These are phyloP conservation scores for Battus philenor DNA, from an alignment of 1,140 invertebrate species.

Conservation along the genomic window DNA sequence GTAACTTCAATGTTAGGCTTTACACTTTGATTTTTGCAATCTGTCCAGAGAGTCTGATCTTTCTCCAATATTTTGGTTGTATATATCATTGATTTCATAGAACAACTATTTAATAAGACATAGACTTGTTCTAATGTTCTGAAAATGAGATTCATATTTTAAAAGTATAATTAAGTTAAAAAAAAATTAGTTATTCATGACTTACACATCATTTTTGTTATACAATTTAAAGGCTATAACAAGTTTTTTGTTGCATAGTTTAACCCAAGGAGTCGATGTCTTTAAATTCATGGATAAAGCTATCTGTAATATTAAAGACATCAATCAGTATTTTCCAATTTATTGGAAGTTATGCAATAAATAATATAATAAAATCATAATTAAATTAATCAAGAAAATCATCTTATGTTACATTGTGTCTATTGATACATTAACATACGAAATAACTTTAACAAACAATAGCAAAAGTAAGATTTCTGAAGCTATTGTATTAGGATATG, in stretches of 20 bases:
- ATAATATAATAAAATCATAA: too few species aligned
- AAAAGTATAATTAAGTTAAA: neutral
- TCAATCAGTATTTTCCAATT: too few species aligned
- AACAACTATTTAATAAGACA: conserved; percentile 34
- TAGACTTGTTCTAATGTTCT: conserved; percentile 42
- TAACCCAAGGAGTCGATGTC: conserved; percentile 29
- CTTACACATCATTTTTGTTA: conserved; percentile 50
- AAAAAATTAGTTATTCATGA: conserved; percentile 18
- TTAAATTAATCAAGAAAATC: too few species aligned
- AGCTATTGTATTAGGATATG: too few species aligned
- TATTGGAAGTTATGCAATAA: too few species aligned
- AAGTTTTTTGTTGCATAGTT: conserved; percentile 50
- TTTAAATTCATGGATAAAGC: conserved; percentile 21
- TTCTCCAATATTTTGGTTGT: conserved; percentile 43
- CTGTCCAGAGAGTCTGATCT: conserved; percentile 28
- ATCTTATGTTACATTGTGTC: too few species aligned
- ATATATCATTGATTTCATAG: conserved; percentile 33
- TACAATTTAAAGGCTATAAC: conserved; percentile 33
- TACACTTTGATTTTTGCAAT: conserved; percentile 23
- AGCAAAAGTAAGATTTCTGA: too few species aligned
- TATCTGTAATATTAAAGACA: too few species aligned
- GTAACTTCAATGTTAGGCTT: conserved; percentile 18
- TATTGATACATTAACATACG: too few species aligned
- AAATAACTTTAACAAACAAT: too few species aligned
- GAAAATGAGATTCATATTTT: conserved; percentile 24